Percentiles rank a stretch among this genome's conserved stretches.
Conservation (phyloP, 2,113 vertebrate genomes). For the Sylvilagus bachmani region DNA sequence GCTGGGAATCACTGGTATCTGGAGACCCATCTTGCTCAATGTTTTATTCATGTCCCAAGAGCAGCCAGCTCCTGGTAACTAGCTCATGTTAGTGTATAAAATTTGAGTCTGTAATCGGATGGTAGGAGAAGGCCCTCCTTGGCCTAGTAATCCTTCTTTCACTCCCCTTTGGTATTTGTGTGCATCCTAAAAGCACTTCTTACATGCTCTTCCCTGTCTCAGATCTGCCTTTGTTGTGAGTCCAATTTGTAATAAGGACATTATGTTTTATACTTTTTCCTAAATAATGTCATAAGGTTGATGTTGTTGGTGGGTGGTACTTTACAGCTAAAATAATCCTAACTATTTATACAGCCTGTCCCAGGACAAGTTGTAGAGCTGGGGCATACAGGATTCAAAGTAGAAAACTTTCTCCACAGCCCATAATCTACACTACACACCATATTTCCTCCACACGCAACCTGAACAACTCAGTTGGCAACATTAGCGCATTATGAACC, state of each 20-base stretch:
- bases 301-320: neutral
- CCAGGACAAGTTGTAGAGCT: neutral
- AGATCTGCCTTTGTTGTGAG: neutral
- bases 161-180: no score
- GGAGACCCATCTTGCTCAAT: neutral
- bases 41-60: fast-evolving
- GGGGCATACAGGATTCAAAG: neutral
- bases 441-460: neutral
- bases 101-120: neutral
- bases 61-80: neutral
- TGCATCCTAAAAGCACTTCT: neutral
- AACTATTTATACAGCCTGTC: neutral
- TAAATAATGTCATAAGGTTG: neutral
- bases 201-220: neutral
- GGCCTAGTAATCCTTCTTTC: neutral
- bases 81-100: neutral
- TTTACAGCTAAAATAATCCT: neutral
- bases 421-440: fast-evolving
- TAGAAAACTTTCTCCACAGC: neutral
- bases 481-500: neutral
- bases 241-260: neutral
- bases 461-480: neutral
- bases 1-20: neutral
- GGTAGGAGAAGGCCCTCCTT: neutral
- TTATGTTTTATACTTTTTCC: neutral